These are phyloP conservation scores for Microcebus ravelobensis DNA, from an alignment of 2,113 vertebrate genomes.

Conservation along the genomic window DNA sequence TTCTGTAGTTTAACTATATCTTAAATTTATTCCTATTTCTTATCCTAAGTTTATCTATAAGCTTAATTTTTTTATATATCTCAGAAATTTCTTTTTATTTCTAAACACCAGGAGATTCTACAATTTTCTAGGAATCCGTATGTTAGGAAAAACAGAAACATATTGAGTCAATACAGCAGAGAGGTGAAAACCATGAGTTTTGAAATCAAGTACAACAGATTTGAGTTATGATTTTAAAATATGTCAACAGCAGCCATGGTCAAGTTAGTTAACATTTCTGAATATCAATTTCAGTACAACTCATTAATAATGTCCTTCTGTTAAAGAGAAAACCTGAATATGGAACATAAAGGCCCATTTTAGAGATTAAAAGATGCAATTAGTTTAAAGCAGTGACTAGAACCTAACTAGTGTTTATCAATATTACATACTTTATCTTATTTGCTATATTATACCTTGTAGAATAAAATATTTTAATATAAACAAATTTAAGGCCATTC, in stretches of 20 bases:
- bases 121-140: neutral
- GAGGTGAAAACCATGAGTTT: neutral
- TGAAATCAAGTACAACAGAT: neutral
- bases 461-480: neutral
- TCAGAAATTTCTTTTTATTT: neutral
- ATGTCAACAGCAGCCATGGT: neutral
- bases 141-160: neutral
- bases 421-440: neutral
- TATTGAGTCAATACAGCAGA: neutral
- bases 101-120: neutral
- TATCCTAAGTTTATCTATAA: neutral
- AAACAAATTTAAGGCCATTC: neutral
- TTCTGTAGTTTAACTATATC: neutral
- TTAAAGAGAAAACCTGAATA: neutral
- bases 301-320: neutral
- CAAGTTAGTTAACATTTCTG: neutral
- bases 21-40: neutral
- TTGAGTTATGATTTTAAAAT: neutral
- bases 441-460: neutral
- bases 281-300: neutral
- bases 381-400: neutral
- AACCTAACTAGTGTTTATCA: neutral
- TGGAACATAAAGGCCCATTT: neutral
- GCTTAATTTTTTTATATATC: neutral
- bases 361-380: neutral